phyloP scores from a whole-genome alignment of 2,888 invertebrate species.

The Yponomeuta plumbellus region DNA sequence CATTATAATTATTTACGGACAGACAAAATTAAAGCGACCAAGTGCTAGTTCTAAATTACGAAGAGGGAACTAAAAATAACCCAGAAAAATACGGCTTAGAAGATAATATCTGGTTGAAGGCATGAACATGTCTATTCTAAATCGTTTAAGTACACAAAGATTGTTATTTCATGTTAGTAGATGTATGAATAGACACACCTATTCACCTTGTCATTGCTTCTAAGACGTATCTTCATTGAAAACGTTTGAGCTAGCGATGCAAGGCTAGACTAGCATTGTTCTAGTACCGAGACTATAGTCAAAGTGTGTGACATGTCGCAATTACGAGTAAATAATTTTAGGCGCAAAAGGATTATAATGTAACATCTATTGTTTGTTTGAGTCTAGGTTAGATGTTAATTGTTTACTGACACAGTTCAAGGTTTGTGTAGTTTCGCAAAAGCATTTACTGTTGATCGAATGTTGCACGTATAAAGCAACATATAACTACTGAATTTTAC shows the following conservation, averaged over 20 bases:
- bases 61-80: too few species aligned
- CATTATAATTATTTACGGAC: too few species aligned
- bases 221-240: neutral
- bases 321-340: neutral
- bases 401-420: neutral
- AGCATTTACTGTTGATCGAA: neutral
- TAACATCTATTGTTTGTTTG: neutral
- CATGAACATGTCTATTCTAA: neutral
- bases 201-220: neutral
- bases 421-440: neutral
- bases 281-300: neutral
- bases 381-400: neutral
- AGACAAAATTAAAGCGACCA: too few species aligned
- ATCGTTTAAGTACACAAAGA: neutral
- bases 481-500: too few species aligned
- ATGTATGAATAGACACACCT: neutral
- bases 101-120: too few species aligned
- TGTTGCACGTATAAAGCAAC: too few species aligned
- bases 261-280: neutral
- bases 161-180: neutral
- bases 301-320: neutral
- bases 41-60: too few species aligned
- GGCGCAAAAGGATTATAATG: neutral
- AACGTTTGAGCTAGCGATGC: neutral
- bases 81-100: too few species aligned